Base-by-base conservation (phyloP, 2,888 invertebrate genomes). In the Nezara viridula region DNA sequence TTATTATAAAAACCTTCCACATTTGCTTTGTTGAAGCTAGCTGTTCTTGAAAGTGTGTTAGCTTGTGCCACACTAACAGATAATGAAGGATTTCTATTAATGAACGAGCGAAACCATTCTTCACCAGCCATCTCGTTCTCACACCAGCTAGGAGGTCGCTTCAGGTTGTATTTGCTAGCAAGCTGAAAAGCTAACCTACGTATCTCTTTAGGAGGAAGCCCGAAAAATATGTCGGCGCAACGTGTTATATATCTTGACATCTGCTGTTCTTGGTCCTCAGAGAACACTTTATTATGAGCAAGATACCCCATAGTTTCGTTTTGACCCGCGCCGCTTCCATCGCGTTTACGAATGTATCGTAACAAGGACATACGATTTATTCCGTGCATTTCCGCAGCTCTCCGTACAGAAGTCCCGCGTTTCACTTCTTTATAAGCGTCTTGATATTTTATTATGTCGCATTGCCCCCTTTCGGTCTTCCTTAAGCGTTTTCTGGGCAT, bases 1-100 rank as follows among this genome's bases (percentile, higher is more conserved):
- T 66, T 66, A 1, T 66, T 0, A 66, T 90, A 91, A 90, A 90
- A 90, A 21, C 3, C 32, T 49, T 24, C 49, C 47, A 91, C 86
- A 60, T 85, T 90, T 9, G 32, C 47, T 37, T 40, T 44, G 52
- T 90, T 90, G 47, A 89, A 86, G 77, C 77, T 86, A 37, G 89
- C 86, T 19, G 86, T 86, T 52, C 90, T 66, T n/a, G 77, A 77
- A n/a, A 90, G 47, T 32, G 89, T 88, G 37, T 89, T 85, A 73
- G 90, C 66, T 52, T 90, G 81, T 27, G 90, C 88, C 86, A 55
- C 88, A 27, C 89, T 50, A 9, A 89, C n/a, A 27, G 89, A 85
- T 27, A 90, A 77, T 2, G 32, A 12, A 52, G 50, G 21, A 52
- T 52, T 19, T 21, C 50, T 4, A 3, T 52, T 52, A 2, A 52